Evolutionary conservation across 2,888 invertebrate species (phyloP).

Genomic region (Dasysyrphus albostriatus): DNA sequence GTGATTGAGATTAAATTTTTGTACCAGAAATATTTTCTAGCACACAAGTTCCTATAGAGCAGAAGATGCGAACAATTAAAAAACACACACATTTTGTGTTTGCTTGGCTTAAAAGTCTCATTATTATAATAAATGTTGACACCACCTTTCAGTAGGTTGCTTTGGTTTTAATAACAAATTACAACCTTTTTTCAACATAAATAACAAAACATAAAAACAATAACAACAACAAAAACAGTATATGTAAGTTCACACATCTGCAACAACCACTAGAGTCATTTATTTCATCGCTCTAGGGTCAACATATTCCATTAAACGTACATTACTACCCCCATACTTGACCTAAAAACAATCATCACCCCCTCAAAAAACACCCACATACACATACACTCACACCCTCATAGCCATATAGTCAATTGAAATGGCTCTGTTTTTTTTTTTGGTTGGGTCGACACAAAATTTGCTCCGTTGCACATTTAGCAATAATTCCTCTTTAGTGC

Average conservation of each 20-base stretch:
- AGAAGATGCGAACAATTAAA: constrained; percentile 21
- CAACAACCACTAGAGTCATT: constrained; percentile 48
- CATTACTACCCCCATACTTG: constrained; percentile 51
- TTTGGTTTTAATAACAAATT: constrained; percentile 33
- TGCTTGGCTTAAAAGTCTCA: background rate
- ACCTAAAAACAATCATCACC: constrained; percentile 55
- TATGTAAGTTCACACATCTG: constrained; percentile 21
- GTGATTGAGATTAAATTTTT: background rate
- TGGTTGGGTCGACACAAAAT: constrained; percentile 60
- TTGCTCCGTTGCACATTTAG: constrained; percentile 71
- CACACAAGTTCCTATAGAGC: background rate
- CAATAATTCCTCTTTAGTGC: constrained; percentile 33
- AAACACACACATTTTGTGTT: background rate
- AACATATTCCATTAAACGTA: constrained; percentile 42
- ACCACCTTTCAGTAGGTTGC: constrained; percentile 9
- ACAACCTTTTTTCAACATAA: background rate
- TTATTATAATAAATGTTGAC: constrained; percentile 40
- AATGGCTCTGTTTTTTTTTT: constrained; percentile 32
- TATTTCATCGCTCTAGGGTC: constrained; percentile 58
- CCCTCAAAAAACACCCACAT: background rate
- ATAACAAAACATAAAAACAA: background rate
- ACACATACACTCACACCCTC: background rate
- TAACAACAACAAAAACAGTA: background rate
- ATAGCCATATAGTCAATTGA: constrained; percentile 3
- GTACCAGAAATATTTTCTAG: background rate